Evolutionary conservation across 1,140 invertebrate genomes (phyloP).

Genomic region (Rhynchophorus ferrugineus): DNA sequence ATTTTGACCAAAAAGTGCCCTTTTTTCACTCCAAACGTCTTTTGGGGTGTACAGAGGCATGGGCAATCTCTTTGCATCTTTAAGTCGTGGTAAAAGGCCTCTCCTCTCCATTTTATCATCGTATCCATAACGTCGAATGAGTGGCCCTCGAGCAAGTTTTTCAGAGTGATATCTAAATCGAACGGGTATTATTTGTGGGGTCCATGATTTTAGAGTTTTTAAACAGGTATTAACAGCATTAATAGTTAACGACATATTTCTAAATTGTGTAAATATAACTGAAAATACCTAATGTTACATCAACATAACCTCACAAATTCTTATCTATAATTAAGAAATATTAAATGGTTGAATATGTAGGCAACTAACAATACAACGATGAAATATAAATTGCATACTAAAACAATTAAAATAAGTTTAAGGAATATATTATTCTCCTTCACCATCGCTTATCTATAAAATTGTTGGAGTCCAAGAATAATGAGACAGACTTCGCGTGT

Average conservation of each 20-base stretch:
- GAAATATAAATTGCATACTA: too few species aligned
- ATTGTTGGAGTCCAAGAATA: too few species aligned
- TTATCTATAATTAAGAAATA: too few species aligned
- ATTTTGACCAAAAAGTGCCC: conserved; percentile 88
- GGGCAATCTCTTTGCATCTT: conserved; percentile 45
- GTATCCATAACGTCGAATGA: conserved; percentile 62
- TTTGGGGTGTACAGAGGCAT: conserved; percentile 65
- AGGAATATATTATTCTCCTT: too few species aligned
- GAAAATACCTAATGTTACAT: too few species aligned
- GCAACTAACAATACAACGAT: too few species aligned
- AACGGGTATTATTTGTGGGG: conserved; percentile 42
- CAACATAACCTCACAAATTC: too few species aligned
- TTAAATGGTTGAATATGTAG: too few species aligned
- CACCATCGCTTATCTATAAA: too few species aligned
- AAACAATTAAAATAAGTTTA: too few species aligned
- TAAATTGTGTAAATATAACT: background rate
- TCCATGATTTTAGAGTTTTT: conserved; percentile 27
- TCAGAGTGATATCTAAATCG: conserved; percentile 61
- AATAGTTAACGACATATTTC: conserved; percentile 5
- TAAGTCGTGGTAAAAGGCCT: conserved; percentile 60
- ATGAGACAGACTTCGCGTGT: too few species aligned
- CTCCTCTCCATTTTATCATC: conserved; percentile 55
- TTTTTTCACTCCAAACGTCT: conserved; percentile 65
- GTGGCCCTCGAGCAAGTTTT: conserved; percentile 51
- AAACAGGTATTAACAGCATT: background rate